phyloP scores from a whole-genome alignment of 2,888 invertebrate genomes.

The Heliconius sara region DNA sequence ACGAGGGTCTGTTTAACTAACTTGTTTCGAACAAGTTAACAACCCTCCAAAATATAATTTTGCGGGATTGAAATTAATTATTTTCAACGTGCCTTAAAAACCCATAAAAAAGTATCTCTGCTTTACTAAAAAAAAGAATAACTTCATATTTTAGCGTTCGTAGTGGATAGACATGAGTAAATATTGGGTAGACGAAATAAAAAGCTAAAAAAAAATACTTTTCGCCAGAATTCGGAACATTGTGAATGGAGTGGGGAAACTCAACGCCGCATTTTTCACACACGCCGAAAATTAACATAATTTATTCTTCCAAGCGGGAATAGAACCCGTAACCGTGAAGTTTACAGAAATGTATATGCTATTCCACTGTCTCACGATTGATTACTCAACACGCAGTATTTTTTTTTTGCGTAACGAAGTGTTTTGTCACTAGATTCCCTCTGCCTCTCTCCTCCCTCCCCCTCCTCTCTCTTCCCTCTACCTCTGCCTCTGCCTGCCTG shows the following conservation, averaged over 20 bases:
- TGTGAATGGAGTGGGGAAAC: neutral
- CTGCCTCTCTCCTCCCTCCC: neutral
- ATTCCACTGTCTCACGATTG: neutral
- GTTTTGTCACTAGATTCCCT: neutral
- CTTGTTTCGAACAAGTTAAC: neutral
- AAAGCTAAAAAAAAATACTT: neutral
- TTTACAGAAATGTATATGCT: no score
- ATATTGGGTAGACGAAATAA: no score
- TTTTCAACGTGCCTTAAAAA: neutral
- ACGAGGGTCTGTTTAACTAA: neutral
- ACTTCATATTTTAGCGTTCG: neutral
- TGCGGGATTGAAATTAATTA: slow-evolving; percentile 5
- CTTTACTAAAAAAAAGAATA: neutral
- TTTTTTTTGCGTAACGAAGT: neutral
- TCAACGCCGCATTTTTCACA: neutral
- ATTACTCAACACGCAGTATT: neutral
- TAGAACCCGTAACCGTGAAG: neutral
- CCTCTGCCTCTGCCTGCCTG: neutral
- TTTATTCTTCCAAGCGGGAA: neutral
- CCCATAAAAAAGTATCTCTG: neutral
- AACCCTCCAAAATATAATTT: neutral
- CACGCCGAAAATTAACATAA: no score
- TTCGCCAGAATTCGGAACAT: neutral
- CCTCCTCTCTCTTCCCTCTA: neutral
- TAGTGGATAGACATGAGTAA: no score